A percentile compares a stretch with the other conserved stretches of the same genome.
These are phyloP conservation scores for Dysidea cf. avara DNA, from an alignment of 37 sponge, comb jelly and placozoan species.

Conservation along the genomic window DNA sequence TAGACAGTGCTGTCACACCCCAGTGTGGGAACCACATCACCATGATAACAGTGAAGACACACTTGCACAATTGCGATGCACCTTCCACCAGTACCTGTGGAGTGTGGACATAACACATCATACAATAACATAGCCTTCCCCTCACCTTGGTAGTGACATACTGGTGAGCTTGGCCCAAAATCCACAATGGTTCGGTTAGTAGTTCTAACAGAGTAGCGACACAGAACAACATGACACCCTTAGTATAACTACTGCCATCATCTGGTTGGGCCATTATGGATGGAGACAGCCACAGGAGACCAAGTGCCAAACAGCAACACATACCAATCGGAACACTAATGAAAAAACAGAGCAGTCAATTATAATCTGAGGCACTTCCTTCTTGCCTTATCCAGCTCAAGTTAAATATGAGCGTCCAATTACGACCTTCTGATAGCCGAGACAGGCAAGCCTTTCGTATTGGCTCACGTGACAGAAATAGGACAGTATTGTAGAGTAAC, in stretches of 20 bases:
- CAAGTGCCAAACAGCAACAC: neutral
- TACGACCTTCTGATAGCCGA: constrained; percentile 24
- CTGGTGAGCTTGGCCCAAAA: constrained; percentile 58
- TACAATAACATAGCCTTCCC: neutral
- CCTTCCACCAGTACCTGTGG: constrained; percentile 71
- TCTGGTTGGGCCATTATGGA: constrained; percentile 69
- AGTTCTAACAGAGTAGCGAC: constrained; percentile 76
- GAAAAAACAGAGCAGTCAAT: neutral
- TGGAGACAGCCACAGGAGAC: neutral
- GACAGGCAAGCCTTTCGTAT: constrained; percentile 81
- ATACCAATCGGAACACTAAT: constrained; percentile 4
- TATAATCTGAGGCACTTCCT: neutral
- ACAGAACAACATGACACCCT: constrained; percentile 71
- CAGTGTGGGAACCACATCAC: constrained; percentile 38
- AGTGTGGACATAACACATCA: neutral
- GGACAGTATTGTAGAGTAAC: constrained; percentile 80
- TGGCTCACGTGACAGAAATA: constrained; percentile 87
- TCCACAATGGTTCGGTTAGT: constrained; percentile 78
- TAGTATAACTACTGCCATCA: constrained; percentile 39
- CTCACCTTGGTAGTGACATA: constrained; percentile 74
- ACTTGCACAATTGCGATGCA: constrained; percentile 49
- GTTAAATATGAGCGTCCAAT: constrained; percentile 69
- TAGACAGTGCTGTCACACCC: constrained; percentile 59
- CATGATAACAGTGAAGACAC: constrained; percentile 40
- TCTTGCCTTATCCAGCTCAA: constrained; percentile 75